Evolutionary conservation across 2,888 invertebrate genomes (phyloP), one percentile per base, ranked within the genome.

Genomic region (Empis stercorea): DNA sequence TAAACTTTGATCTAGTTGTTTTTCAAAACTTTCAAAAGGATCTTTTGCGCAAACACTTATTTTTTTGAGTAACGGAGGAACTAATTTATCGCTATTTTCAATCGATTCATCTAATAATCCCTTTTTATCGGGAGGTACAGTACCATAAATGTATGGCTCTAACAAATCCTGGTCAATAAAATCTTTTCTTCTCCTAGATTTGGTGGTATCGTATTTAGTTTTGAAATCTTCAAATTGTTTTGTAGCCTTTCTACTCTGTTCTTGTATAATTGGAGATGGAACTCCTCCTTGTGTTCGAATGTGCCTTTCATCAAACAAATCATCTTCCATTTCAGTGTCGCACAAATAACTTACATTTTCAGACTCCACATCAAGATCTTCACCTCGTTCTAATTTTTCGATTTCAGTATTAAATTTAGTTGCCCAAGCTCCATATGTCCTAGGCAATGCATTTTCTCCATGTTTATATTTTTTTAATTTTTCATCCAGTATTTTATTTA

Each of bases 381-480:
- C 42, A 2, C 50, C 48, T n/a, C 48, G 48, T 47, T 54, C 49
- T 2, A 49, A 45, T 10, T 40, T 5, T 40, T 52, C 51, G 3
- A 49, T 45, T 44, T 52, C 51, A 34, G 27, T 30, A 11, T 17
- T 37, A 17, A 52, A 51, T 34, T 45, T 37, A 7, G 23, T 27
- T 10, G 42, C 46, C 46, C 46, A 46, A 4, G 34, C 15, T 38
- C 46, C 49, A 41, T 46, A 43, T 27, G 10, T 30, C 1, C 36
- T 32, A 17, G 43, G 43, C 17, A 27, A 4, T 27, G 43, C 16
- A 36, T 16, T 42, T n/a, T 42, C 23, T 15, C 41, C 44, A 5
- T 39, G 23, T 23, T 37, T 36, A 20, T 44, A 30, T 37, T 39
- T 10, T n/a, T 46, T 38, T 13, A 45, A 32, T 44, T 47, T 45